phyloP scores from a whole-genome alignment of 2,113 vertebrate species.

The Macrotis lagotis region DNA sequence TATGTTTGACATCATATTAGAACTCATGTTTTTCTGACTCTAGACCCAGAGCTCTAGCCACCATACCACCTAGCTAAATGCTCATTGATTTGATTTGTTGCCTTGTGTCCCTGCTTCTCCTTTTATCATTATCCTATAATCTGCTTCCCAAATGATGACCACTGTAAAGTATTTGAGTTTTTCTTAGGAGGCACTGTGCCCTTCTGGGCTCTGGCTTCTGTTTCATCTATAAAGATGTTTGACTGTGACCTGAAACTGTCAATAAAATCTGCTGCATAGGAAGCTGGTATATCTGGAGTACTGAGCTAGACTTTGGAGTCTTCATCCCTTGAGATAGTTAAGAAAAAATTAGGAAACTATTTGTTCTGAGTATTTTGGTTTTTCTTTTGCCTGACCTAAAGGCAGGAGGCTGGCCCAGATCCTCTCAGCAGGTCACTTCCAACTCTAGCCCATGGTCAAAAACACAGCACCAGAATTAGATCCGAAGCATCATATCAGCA shows the following conservation, averaged over 20 bases:
- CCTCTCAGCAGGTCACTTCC: background rate
- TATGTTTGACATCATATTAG: background rate
- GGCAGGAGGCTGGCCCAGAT: background rate
- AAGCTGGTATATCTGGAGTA: background rate
- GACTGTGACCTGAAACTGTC: background rate
- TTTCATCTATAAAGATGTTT: constrained; percentile 1
- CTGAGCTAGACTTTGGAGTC: background rate
- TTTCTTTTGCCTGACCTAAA: background rate
- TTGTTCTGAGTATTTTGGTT: background rate
- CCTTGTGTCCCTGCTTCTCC: background rate
- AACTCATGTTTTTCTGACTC: background rate
- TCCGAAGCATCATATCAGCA: background rate
- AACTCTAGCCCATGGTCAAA: background rate
- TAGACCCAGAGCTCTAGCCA: background rate
- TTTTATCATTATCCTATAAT: background rate
- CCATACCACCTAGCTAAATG: background rate
- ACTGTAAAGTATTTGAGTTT: background rate
- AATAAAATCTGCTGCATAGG: background rate
- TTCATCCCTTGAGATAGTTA: background rate
- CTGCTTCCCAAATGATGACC: background rate
- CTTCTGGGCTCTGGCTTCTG: background rate
- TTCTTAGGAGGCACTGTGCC: background rate
- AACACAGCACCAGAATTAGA: background rate
- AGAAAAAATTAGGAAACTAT: background rate
- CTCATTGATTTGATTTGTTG: background rate